Conservation (phyloP, 2,888 invertebrate genomes). For the Campoletis raptor region DNA sequence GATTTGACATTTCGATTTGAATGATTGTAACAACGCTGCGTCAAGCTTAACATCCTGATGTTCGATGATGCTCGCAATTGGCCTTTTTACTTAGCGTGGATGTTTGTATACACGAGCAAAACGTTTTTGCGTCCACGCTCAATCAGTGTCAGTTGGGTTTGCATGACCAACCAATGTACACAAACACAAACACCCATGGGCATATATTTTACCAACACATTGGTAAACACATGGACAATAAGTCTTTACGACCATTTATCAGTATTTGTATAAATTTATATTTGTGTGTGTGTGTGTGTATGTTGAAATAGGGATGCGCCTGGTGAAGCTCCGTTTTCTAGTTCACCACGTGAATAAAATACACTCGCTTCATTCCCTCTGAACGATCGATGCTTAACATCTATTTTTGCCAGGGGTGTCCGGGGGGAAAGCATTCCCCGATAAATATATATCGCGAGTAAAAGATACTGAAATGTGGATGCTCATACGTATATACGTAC, state of each 20-base stretch:
- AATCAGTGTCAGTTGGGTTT: constrained; percentile 66
- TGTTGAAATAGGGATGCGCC: constrained; percentile 60
- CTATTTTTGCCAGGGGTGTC: constrained; percentile 66
- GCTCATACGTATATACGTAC: neutral
- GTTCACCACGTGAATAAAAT: constrained; percentile 70
- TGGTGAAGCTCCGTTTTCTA: constrained; percentile 62
- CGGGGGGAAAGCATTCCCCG: constrained; percentile 46
- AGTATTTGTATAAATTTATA: neutral
- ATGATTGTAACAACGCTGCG: neutral
- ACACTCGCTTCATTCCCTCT: constrained; percentile 46
- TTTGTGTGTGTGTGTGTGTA: neutral
- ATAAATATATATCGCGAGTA: constrained; percentile 37
- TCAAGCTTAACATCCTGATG: neutral
- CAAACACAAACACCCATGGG: neutral
- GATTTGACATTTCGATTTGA: constrained; percentile 10
- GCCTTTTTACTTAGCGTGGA: neutral
- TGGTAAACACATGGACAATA: neutral
- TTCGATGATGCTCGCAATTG: constrained; percentile 1
- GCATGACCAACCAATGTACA: constrained; percentile 40
- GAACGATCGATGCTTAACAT: constrained; percentile 66
- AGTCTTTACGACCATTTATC: neutral
- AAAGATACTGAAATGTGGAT: neutral
- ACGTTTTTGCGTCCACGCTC: constrained; percentile 54
- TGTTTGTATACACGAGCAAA: constrained; percentile 21
- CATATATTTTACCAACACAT: neutral